Percentiles rank a stretch among this genome's conserved stretches.
These are phyloP conservation scores for Phocoena phocoena DNA, from an alignment of 2,113 vertebrate species.

Conservation along the genomic window DNA sequence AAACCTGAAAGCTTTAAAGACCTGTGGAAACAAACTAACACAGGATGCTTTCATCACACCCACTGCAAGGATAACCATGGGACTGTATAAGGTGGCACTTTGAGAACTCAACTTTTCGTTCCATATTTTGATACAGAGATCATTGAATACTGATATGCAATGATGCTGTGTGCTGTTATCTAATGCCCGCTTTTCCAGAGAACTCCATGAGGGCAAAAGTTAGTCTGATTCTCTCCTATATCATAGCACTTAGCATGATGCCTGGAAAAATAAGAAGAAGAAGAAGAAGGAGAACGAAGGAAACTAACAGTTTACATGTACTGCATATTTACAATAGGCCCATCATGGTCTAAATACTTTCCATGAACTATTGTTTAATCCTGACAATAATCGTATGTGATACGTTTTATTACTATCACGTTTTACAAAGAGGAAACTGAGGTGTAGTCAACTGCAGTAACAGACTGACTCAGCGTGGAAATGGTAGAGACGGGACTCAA, in stretches of 20 bases:
- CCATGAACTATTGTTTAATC: not conserved
- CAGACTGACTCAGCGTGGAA: not conserved
- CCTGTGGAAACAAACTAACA: not conserved
- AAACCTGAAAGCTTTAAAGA: not conserved
- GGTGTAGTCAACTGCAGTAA: not conserved
- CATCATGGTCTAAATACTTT: not conserved
- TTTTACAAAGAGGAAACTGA: conserved; percentile 4
- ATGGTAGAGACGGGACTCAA: not conserved
- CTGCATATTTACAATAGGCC: too few species aligned
- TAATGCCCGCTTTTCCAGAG: not conserved
- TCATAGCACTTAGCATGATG: not conserved
- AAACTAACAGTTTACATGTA: not conserved
- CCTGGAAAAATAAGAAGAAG: not conserved
- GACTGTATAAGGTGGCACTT: not conserved
- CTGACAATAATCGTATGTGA: not conserved
- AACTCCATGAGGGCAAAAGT: not conserved
- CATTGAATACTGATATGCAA: fast-evolving
- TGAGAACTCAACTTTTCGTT: not conserved
- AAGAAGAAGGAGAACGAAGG: not conserved
- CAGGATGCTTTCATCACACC: not conserved
- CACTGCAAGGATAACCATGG: too few species aligned
- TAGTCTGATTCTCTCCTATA: not conserved
- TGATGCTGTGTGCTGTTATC: not conserved
- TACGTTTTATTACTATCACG: not conserved
- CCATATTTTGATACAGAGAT: not conserved